Conservation (phyloP, 1,140 invertebrate genomes). For the Sinella curviseta region DNA sequence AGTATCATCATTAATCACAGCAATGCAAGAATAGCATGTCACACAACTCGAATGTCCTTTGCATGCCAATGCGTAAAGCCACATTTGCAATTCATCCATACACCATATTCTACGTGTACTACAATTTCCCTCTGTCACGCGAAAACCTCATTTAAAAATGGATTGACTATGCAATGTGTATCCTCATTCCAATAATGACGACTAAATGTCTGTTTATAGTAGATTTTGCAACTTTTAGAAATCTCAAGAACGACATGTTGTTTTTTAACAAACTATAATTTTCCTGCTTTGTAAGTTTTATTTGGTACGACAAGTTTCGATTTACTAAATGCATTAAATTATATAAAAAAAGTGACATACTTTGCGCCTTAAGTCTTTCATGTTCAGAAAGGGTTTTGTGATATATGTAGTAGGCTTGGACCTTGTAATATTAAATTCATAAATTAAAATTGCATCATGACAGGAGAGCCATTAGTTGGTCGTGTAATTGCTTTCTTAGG, state of each 20-base stretch:
- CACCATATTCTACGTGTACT: not conserved
- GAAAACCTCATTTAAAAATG: not conserved
- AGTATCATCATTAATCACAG: conserved; percentile 25
- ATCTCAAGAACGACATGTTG: too few relatives aligned
- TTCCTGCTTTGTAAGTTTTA: too few relatives aligned
- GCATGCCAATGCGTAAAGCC: not conserved
- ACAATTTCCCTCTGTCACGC: conserved; percentile 2
- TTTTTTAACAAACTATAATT: too few relatives aligned
- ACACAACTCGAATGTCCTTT: not conserved
- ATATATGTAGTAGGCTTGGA: too few relatives aligned
- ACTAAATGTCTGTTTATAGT: too few relatives aligned
- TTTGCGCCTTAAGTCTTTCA: too few relatives aligned
- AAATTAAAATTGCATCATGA: not conserved
- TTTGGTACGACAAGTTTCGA: too few relatives aligned
- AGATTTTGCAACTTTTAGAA: too few relatives aligned
- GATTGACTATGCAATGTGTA: not conserved
- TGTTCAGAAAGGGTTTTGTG: too few relatives aligned
- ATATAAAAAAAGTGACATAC: too few relatives aligned
- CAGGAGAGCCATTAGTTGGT: not conserved
- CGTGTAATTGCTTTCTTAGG: not conserved
- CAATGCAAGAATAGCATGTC: conserved; percentile 1
- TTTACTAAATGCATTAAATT: too few relatives aligned
- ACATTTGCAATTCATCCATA: not conserved
- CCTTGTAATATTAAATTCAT: too few relatives aligned
- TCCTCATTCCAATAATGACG: not conserved